These are phyloP conservation scores for Spondyliosoma cantharus DNA, from an alignment of 2,797 vertebrate species.

Conservation along the genomic window DNA sequence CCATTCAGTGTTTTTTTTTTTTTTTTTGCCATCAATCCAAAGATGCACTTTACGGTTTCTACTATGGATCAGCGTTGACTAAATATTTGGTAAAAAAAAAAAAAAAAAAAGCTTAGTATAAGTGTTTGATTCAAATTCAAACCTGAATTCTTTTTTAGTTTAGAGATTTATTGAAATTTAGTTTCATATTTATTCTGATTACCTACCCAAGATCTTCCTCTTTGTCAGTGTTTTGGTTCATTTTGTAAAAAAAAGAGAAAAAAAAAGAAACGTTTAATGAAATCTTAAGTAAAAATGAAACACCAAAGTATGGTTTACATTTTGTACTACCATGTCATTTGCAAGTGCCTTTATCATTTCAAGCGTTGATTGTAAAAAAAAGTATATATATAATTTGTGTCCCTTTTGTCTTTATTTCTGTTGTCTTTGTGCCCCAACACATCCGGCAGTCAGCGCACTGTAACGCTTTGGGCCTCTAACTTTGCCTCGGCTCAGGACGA, in stretches of 20 bases:
- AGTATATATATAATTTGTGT: conserved; percentile 6
- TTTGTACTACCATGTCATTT: conserved; percentile 49
- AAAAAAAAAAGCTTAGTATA: neutral
- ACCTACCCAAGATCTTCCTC: conserved; percentile 24
- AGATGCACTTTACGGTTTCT: conserved; percentile 80
- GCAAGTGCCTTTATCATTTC: conserved; percentile 76
- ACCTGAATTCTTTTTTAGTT: conserved; percentile 33
- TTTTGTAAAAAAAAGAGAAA: conserved; percentile 13
- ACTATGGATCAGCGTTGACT: conserved; percentile 50
- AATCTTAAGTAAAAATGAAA: conserved; percentile 53
- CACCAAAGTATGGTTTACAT: conserved; percentile 73
- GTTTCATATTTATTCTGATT: conserved; percentile 61
- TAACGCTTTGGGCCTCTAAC: conserved; percentile 41
- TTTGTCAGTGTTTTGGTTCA: conserved; percentile 31
- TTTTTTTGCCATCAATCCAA: conserved; percentile 54
- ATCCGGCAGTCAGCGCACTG: conserved; percentile 33
- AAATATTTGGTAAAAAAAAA: conserved; percentile 35
- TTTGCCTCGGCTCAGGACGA: conserved; percentile 33
- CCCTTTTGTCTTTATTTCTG: conserved; percentile 37
- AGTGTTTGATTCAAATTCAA: conserved; percentile 24
- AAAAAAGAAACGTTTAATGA: conserved; percentile 11
- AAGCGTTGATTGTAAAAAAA: conserved; percentile 39
- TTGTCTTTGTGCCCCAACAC: conserved; percentile 24
- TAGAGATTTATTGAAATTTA: conserved; percentile 43
- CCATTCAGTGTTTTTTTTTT: conserved; percentile 66